Conservation (phyloP, 2,888 invertebrate genomes). For the Zygothrica quintamaculata region DNA sequence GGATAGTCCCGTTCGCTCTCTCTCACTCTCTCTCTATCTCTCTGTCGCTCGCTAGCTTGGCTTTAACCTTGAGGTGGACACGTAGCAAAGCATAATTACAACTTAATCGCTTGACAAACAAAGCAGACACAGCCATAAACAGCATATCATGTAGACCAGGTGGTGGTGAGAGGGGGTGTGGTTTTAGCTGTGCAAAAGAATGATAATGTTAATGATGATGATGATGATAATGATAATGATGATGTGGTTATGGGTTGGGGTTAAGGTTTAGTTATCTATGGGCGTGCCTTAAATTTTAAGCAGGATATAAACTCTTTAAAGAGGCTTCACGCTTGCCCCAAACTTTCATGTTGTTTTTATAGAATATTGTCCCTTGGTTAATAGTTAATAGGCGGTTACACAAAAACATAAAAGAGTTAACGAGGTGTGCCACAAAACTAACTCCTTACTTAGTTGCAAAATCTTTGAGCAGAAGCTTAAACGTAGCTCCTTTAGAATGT, state of each 20-base stretch:
- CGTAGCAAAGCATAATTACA: slow-evolving; percentile 77
- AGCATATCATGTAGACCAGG: slow-evolving; percentile 25
- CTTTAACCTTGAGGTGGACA: slow-evolving; percentile 41
- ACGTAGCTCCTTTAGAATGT: background rate
- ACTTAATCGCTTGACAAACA: slow-evolving; percentile 78
- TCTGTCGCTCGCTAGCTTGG: background rate
- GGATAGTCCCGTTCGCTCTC: background rate
- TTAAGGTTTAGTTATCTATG: slow-evolving; percentile 22
- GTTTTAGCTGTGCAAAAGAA: background rate
- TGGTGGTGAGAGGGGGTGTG: background rate
- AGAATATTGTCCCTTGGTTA: slow-evolving; percentile 60
- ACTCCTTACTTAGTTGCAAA: background rate
- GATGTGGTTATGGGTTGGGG: no score
- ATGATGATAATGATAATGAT: slow-evolving; percentile 30
- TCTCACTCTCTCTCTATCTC: background rate
- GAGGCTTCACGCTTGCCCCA: slow-evolving; percentile 1
- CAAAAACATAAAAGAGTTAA: slow-evolving; percentile 31
- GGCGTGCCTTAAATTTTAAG: slow-evolving; percentile 59
- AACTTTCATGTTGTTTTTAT: slow-evolving; percentile 31
- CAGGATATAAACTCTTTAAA: slow-evolving; percentile 49
- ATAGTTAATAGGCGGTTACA: slow-evolving; percentile 66
- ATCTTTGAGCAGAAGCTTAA: background rate
- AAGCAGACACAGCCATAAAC: slow-evolving; percentile 65
- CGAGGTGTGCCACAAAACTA: slow-evolving; percentile 23
- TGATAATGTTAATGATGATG: slow-evolving; percentile 25